These are phyloP conservation scores for Triplophysa siluroides DNA, from an alignment of 2,113 vertebrate species.

Conservation along the genomic window DNA sequence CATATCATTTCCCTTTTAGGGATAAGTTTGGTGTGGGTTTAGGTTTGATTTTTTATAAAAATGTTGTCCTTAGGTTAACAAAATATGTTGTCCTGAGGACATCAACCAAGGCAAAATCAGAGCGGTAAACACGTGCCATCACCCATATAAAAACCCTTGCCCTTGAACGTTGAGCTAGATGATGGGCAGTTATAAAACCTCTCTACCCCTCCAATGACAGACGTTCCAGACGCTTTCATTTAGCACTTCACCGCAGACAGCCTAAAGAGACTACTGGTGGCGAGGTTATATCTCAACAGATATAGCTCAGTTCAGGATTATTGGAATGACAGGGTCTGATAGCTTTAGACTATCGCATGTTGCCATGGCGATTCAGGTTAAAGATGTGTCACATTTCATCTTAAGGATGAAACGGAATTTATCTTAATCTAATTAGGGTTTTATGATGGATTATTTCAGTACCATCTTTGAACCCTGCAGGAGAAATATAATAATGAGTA, in stretches of 20 bases:
- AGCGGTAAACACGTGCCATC: background rate
- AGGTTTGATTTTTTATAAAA: too few species aligned
- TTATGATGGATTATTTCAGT: background rate
- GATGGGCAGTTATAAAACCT: slow-evolving; percentile 8
- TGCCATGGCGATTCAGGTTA: background rate
- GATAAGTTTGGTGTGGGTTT: too few species aligned
- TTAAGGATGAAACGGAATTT: background rate
- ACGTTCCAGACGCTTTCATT: background rate
- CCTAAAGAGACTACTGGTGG: slow-evolving; percentile 1
- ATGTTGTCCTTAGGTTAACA: too few species aligned
- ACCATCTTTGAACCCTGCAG: background rate
- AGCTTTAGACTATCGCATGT: slow-evolving; percentile 10
- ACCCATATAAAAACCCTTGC: background rate
- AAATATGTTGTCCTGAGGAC: too few species aligned
- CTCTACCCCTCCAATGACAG: background rate
- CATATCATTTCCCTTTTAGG: too few species aligned
- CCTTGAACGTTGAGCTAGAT: background rate
- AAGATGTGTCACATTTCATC: background rate
- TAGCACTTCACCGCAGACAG: background rate
- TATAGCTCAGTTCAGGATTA: background rate
- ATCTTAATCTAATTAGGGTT: background rate
- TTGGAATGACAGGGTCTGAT: background rate
- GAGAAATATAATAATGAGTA: background rate
- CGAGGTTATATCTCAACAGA: slow-evolving; percentile 18
- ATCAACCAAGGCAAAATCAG: too few species aligned